Base-by-base conservation (phyloP, 2,888 invertebrate genomes). In the Protophormia terraenovae region DNA sequence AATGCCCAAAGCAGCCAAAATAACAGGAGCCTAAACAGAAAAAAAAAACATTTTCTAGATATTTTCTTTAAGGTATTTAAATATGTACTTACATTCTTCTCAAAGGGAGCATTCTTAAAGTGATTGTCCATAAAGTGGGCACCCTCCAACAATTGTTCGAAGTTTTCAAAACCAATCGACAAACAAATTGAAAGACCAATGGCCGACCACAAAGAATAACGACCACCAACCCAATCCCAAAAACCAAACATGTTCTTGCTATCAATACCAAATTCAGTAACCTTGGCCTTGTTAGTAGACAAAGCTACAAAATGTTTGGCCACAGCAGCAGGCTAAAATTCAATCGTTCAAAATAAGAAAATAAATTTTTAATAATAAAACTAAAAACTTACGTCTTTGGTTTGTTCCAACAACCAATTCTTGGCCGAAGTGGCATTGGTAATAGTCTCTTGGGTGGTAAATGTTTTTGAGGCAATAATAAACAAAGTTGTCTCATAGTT, bases 221-320 rank as follows among this genome's bases (percentile, higher is more conserved):
- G 96, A 88, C 99, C 99, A 41, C 99, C 99, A 58, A 99, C 99
- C 99, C 99, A 99, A 93, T 99, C 99, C 99, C 99, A 99, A 93
- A 99, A 99, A 24, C 97, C 99, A 93, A 99, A 99, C 98, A 99
- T 99, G 92, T 99, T 99, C 88, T 96, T 96, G 87, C 97, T 95
- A 92, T 98, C 97, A 89, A 99, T 99, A 16, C 99, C 99, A 93
- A 99, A 99, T 41, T 97, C 98, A 24, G 96, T 96, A n/a, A 98
- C 99, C 93, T 98, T 98, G 87, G 95, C 94, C 24, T 94, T 95
- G 92, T 99, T 99, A 0, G 99, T 99, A 3, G 99, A 99, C 14
- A 99, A 93, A 10, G 99, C 99, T 3, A 99, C 99, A 93, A 99
- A 99, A 93, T 99, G 99, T 91, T 97, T 98, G 16, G 98, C 98